Evolutionary conservation across 2,888 invertebrate species (phyloP).

Genomic region (Blera fallax): DNA sequence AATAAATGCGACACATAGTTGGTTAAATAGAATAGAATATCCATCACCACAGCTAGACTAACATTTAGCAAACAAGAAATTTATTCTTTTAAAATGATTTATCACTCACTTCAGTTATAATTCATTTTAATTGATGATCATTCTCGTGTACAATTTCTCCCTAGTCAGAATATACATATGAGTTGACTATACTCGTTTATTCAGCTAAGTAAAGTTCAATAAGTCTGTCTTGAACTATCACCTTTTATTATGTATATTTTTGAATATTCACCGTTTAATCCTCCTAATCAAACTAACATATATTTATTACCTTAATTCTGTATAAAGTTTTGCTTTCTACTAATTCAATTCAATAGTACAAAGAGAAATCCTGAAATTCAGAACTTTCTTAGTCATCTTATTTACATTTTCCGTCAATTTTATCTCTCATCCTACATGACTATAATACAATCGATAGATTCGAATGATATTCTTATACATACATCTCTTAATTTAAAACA

Average conservation of each 20-base stretch:
- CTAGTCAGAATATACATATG: not conserved
- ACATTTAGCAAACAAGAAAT: not conserved
- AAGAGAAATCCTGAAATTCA: conserved; percentile 14
- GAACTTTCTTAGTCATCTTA: conserved; percentile 15
- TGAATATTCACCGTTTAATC: not conserved
- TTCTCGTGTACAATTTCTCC: not conserved
- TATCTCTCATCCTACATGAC: not conserved
- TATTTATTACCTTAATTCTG: not conserved
- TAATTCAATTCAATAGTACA: not conserved
- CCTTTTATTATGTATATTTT: not conserved
- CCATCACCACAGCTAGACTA: no score
- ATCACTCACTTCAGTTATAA: not conserved
- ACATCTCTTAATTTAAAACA: not conserved
- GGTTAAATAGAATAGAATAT: no score
- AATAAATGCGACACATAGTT: no score
- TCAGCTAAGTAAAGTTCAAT: not conserved
- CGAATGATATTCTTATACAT: not conserved
- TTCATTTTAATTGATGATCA: not conserved
- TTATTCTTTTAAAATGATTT: not conserved
- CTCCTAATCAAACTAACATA: not conserved
- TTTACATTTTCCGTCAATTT: conserved; percentile 4
- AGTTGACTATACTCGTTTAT: not conserved
- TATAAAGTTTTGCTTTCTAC: not conserved
- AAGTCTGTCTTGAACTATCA: not conserved
- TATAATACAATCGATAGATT: not conserved